Conservation (phyloP, 2,113 vertebrate species). For the Grammomys surdaster region DNA sequence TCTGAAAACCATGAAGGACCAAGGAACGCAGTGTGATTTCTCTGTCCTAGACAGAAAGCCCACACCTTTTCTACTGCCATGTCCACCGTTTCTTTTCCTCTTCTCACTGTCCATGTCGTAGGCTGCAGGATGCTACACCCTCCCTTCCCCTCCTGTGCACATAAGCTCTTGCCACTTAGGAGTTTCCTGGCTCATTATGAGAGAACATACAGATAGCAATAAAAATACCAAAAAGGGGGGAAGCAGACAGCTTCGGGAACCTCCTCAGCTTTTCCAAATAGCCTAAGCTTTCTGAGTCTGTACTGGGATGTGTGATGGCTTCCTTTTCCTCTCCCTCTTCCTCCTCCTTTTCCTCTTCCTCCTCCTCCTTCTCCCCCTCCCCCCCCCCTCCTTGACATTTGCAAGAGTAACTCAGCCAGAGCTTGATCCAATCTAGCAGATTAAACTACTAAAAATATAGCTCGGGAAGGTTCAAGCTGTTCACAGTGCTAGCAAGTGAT, state of each 20-base stretch:
- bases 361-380: not conserved
- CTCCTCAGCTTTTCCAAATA: conserved; percentile 25
- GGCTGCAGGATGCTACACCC: not conserved
- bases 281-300: not conserved
- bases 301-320: not conserved
- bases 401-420: not conserved
- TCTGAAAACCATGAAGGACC: not conserved
- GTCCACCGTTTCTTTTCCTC: no score
- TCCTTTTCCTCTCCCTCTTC: not conserved
- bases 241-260: conserved; percentile 24
- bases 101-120: not conserved
- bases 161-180: conserved; percentile 58
- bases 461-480: not conserved
- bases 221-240: conserved; percentile 60
- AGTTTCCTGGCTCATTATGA: conserved; percentile 36
- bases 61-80: fast-evolving
- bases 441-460: not conserved
- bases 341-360: not conserved
- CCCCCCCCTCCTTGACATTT: not conserved
- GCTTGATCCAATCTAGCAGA: not conserved
- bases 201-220: conserved; percentile 28
- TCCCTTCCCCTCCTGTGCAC: not conserved
- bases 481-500: not conserved
- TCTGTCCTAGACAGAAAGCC: not conserved
- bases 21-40: not conserved